These are phyloP conservation scores for Caenorhabditis sinica DNA, from an alignment of 2,888 invertebrate species.

Conservation along the genomic window DNA sequence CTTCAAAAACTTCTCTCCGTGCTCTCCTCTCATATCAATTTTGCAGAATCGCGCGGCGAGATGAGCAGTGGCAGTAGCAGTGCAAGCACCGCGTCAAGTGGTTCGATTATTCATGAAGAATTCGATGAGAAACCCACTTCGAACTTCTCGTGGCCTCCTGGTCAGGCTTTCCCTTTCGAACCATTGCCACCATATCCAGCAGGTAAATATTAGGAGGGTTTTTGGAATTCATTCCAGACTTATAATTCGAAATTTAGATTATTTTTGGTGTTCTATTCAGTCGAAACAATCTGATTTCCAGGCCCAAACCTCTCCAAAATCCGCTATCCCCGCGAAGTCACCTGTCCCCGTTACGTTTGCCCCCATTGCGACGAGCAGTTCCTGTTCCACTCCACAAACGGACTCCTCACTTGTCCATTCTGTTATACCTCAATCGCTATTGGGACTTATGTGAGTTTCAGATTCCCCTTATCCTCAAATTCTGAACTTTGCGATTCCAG, in stretches of 20 bases:
- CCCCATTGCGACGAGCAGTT: slow-evolving; percentile 73
- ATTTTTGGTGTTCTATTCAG: background rate
- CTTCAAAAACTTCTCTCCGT: background rate
- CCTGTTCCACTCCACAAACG: slow-evolving; percentile 69
- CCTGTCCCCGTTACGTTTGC: slow-evolving; percentile 70
- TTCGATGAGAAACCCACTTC: slow-evolving; percentile 64
- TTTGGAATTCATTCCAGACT: too few species aligned
- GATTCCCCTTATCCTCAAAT: background rate
- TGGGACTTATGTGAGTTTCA: slow-evolving; percentile 70
- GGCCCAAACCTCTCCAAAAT: slow-evolving; percentile 73
- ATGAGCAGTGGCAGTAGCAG: slow-evolving; percentile 53
- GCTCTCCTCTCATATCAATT: background rate
- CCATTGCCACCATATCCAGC: slow-evolving; percentile 74
- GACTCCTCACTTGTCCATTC: slow-evolving; percentile 72
- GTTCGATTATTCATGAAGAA: slow-evolving; percentile 50
- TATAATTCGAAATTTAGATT: too few species aligned
- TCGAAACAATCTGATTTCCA: slow-evolving; percentile 14
- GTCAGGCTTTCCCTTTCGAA: slow-evolving; percentile 68
- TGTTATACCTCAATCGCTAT: slow-evolving; percentile 72
- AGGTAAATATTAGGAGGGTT: slow-evolving; percentile 26
- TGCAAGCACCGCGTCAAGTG: slow-evolving; percentile 39
- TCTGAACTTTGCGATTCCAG: slow-evolving; percentile 31
- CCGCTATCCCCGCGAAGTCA: slow-evolving; percentile 70
- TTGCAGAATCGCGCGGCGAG: slow-evolving; percentile 59
- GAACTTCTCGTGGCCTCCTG: slow-evolving; percentile 72